These are phyloP conservation scores for Acanthaster planci DNA, from an alignment of 35 echinoderm and acorn worm species.

Conservation along the genomic window DNA sequence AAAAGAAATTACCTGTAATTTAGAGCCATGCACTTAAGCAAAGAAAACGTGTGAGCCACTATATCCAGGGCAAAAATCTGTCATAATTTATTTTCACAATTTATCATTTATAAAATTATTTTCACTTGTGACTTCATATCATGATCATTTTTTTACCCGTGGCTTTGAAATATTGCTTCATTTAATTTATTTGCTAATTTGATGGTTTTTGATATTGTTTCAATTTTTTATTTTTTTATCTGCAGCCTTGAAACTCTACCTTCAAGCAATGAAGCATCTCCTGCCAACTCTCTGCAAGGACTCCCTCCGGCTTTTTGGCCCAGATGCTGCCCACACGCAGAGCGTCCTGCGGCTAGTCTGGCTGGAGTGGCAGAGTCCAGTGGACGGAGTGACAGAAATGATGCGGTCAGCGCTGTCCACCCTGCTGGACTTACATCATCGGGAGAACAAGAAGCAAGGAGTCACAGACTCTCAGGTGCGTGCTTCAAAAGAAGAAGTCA, in stretches of 20 bases:
- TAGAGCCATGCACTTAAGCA: no score
- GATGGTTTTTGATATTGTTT: no score
- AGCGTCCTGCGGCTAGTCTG: constrained; percentile 31
- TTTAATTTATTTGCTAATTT: no score
- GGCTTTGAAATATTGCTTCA: no score
- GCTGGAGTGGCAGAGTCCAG: constrained; percentile 59
- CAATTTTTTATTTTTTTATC: background rate
- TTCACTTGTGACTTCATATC: no score
- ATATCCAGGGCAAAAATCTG: no score
- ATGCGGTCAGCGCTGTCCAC: constrained; percentile 27
- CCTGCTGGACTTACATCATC: constrained; percentile 36
- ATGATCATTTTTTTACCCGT: no score
- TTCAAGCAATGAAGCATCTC: constrained; percentile 4
- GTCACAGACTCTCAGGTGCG: constrained; percentile 31
- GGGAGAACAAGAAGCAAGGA: constrained; percentile 19
- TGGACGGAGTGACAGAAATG: constrained; percentile 59
- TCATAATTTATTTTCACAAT: no score
- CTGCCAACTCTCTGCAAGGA: constrained; percentile 5
- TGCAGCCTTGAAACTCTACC: constrained; percentile 13
- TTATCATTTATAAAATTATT: no score
- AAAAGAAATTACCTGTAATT: no score
- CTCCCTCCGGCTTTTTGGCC: constrained; percentile 28
- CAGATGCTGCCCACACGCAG: background rate
- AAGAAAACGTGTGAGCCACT: no score
- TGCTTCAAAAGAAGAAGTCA: background rate